Evolutionary conservation across 2,113 vertebrate genomes (phyloP), one percentile per base, ranked within the genome.

Genomic region (Plectropomus leopardus): DNA sequence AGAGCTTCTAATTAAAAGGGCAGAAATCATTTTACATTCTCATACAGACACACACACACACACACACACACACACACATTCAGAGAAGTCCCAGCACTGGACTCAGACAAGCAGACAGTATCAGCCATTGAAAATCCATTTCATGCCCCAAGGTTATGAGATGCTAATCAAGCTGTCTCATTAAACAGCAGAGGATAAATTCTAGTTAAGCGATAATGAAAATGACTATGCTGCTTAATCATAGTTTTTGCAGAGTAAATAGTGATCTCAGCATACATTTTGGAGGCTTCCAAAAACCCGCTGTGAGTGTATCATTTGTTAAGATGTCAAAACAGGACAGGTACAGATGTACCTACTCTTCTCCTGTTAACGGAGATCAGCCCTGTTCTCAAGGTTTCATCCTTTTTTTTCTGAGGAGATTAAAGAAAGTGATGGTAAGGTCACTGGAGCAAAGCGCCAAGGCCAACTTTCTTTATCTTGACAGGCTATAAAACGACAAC

Each of bases 81-180:
- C 50, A 77, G 40, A 81, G 58, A 23, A 68, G 28, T 75, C 54
- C 36, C 51, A 78, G 30, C 5, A 19, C 70, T 72, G 71, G 67
- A 82, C 54, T 61, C 42, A 59, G 47, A 82, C 34, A 58, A 26
- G 7, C 55, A 51, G 69, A 79, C 70, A 78, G 48, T 63, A 72
- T 86, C 65, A 74, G 70, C 50, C 65, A 80, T 54, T 84, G 63
- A 83, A 88, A 89, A 89, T 85, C 68, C 72, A 84, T 73, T 88
- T 88, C 72, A 86, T 87, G 73, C 76, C 86, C 76, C 71, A 79
- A 86, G 88, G 78, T 86, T 78, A 74, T 72, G 67, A 82, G 86
- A 86, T 88, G 75, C 79, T 74, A 91, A 91, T 93, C 84, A 88
- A 86, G 75, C 78, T 72, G 77, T 90, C 82, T 89, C 82, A 80